A percentile compares a stretch with the other conserved stretches of the same genome.
Conservation (phyloP, 2,113 vertebrate genomes). For the Perccottus glenii region DNA sequence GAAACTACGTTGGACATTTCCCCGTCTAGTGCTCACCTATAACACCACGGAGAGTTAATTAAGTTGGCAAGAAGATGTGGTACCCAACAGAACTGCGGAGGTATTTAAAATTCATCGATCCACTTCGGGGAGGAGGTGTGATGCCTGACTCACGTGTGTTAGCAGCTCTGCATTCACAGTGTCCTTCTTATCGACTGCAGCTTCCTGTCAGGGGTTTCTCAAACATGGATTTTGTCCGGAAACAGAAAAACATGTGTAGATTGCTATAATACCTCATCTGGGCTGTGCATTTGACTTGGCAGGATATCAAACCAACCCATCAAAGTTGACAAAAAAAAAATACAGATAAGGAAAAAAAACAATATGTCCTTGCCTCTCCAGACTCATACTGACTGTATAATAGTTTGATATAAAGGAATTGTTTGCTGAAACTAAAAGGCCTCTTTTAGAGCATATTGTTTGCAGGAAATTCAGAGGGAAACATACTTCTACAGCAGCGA, state of each 20-base stretch:
- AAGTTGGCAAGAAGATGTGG: no score
- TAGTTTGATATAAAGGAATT: background rate
- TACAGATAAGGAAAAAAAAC: background rate
- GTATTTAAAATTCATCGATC: no score
- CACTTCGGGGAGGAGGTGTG: no score
- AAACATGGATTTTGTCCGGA: no score
- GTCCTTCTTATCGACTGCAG: background rate
- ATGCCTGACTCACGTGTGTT: background rate
- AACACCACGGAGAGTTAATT: no score
- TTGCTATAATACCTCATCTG: background rate
- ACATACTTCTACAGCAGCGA: background rate
- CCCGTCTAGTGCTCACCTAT: no score
- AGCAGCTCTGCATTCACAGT: background rate
- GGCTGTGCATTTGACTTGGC: background rate
- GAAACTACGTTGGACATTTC: no score
- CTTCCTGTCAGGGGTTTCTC: background rate
- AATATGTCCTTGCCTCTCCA: background rate
- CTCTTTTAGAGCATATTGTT: background rate
- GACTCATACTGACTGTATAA: background rate
- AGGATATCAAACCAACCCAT: conserved; percentile 4
- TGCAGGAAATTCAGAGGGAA: background rate
- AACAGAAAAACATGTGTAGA: no score
- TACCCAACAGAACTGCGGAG: no score
- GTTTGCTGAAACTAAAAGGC: no score
- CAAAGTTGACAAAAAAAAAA: conserved; percentile 1